Evolutionary conservation across 2,797 vertebrate species (phyloP).

Genomic region (Chaetophractus vellerosus): DNA sequence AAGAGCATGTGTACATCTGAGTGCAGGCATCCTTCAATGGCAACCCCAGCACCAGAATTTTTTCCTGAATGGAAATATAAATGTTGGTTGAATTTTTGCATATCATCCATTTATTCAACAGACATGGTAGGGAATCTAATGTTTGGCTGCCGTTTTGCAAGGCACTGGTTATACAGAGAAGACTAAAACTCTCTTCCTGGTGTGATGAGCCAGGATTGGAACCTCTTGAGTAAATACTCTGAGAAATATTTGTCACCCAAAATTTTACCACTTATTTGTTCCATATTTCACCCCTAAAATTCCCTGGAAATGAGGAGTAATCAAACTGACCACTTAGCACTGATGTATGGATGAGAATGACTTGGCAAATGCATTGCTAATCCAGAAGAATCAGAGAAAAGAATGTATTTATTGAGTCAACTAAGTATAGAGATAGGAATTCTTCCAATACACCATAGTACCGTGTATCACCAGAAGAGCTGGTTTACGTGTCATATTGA

Average conservation of each 20-base stretch:
- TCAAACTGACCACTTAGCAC: not conserved
- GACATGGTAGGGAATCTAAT: constrained; percentile 7
- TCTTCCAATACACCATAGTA: not conserved
- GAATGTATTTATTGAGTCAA: not conserved
- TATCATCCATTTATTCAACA: not conserved
- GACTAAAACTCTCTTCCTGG: constrained; percentile 6
- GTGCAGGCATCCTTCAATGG: not conserved
- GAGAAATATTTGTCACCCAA: constrained; percentile 10
- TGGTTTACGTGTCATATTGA: not conserved
- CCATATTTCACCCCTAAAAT: not conserved
- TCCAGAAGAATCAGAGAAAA: constrained; percentile 37
- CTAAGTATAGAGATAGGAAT: not conserved
- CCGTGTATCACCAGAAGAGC: not conserved
- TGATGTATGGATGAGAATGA: not conserved
- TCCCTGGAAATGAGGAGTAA: constrained; percentile 49
- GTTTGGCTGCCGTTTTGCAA: not conserved
- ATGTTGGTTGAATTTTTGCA: not conserved
- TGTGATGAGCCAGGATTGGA: not conserved
- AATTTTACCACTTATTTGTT: not conserved
- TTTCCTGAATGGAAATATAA: not conserved
- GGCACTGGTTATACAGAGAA: not conserved
- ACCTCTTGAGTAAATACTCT: not conserved
- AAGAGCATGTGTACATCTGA: not conserved
- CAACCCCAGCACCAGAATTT: not conserved
- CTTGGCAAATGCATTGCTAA: not conserved